Percentiles rank a stretch among this genome's conserved stretches.
Conservation (phyloP, 2,797 vertebrate species). For the Danio choprae region DNA sequence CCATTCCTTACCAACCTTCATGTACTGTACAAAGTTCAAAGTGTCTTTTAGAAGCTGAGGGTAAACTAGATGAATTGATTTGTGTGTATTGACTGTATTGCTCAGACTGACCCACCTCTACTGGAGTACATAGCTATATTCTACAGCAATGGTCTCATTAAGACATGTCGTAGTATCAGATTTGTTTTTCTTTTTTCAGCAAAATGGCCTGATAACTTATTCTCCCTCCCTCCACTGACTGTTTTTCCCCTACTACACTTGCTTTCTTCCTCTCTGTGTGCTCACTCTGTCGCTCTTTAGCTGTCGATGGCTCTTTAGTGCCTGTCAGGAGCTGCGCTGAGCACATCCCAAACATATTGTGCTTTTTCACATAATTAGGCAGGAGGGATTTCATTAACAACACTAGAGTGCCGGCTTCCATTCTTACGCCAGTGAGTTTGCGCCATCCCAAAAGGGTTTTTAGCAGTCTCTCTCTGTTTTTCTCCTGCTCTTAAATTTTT, state of each 20-base stretch:
- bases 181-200: neutral
- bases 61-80: slow-evolving; percentile 37
- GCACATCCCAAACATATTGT: slow-evolving; percentile 80
- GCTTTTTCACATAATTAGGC: slow-evolving; percentile 81
- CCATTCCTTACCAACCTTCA: neutral
- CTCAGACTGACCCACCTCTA: slow-evolving; percentile 10
- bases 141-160: slow-evolving; percentile 74
- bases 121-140: slow-evolving; percentile 43
- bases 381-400: slow-evolving; percentile 77
- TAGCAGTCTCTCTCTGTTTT: slow-evolving; percentile 11
- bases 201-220: slow-evolving; percentile 36
- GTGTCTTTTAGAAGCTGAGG: slow-evolving; percentile 17
- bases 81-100: slow-evolving; percentile 1
- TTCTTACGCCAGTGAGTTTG: slow-evolving; percentile 32
- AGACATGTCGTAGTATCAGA: slow-evolving; percentile 76
- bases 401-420: slow-evolving; percentile 49
- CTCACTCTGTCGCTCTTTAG: slow-evolving; percentile 53
- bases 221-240: slow-evolving; percentile 24
- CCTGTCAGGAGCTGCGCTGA: slow-evolving; percentile 70
- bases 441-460: slow-evolving; percentile 40
- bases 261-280: slow-evolving; percentile 3
- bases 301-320: slow-evolving; percentile 78
- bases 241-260: neutral
- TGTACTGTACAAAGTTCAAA: slow-evolving; percentile 6
- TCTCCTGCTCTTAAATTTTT: slow-evolving; percentile 22